phyloP scores from a whole-genome alignment of 2,888 invertebrate species.

The Erpobdella octoculata region DNA sequence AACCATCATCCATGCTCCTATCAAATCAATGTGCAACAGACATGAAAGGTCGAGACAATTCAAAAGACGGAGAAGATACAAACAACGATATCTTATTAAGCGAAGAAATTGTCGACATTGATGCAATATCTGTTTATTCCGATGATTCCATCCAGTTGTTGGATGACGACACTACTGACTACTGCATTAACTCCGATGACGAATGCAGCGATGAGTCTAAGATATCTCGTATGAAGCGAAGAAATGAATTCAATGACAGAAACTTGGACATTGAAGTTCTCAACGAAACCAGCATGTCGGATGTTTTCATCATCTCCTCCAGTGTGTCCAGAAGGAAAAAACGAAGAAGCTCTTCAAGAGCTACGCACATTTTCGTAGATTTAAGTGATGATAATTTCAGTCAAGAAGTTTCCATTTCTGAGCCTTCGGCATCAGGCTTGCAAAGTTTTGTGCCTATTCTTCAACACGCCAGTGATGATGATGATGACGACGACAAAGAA shows the following conservation, averaged over 20 bases:
- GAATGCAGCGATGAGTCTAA: too few species aligned
- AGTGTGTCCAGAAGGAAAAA: not conserved
- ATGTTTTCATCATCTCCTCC: not conserved
- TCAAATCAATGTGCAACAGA: too few species aligned
- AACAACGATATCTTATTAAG: too few species aligned
- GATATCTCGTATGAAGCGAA: not conserved
- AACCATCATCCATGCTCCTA: not conserved
- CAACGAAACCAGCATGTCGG: not conserved
- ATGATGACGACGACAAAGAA: not conserved
- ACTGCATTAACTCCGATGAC: too few species aligned
- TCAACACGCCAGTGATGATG: constrained; percentile 1
- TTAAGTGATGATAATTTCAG: not conserved
- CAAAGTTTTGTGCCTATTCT: too few species aligned
- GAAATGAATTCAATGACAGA: not conserved
- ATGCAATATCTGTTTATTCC: not conserved
- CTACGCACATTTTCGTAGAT: not conserved
- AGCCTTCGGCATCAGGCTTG: too few species aligned
- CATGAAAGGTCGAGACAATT: too few species aligned
- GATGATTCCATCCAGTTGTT: not conserved
- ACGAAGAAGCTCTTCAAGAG: not conserved
- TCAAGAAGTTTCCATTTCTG: too few species aligned
- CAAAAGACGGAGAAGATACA: not conserved
- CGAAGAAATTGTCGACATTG: not conserved
- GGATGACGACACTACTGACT: not conserved
- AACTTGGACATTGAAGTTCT: not conserved